Evolutionary conservation across 2,888 invertebrate species (phyloP), one percentile per base, ranked within the genome.

Genomic region (Eupithecia vulgata): DNA sequence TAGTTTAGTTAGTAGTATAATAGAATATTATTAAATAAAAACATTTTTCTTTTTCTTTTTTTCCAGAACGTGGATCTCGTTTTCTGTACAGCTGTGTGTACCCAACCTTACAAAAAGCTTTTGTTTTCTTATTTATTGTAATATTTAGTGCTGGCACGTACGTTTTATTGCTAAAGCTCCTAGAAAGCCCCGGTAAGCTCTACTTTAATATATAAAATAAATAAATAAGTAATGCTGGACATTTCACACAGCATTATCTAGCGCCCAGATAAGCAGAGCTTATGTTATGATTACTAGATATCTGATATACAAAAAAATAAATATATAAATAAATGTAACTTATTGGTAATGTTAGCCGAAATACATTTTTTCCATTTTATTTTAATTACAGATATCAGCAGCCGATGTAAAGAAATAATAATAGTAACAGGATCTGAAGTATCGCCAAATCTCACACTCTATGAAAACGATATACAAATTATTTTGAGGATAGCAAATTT

Each of bases 321-420:
- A n/a, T n/a, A n/a, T n/a, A n/a, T n/a, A 34, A n/a, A 30, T 6
- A 35, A n/a, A 62, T 8, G 10, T 8, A 52, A 21, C n/a, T n/a
- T 48, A n/a, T 8, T 6, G 0, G 52, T 52, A 52, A n/a, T 52
- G 57, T 25, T 13, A 13, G 25, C 5, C 13, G 13, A 52, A 21
- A 21, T 21, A 52, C 10, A 25, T 57, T 57, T 21, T 67, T 10
- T 34, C 17, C n/a, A 7, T 34, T 37, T 65, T 65, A 42, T 66
- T 15, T 65, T 65, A 68, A 67, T 84, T 85, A 71, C 74, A 92
- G 91, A 85, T 45, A 83, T 74, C 64, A 80, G 12, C 48, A 68
- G 80, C 12, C 81, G 78, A 67, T 88, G 79, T 10, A 89, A 89
- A 25, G 88, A 91, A 83, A 87, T 92, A 66, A 84, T 91, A 59